These are phyloP conservation scores for Parambassis ranga DNA, from an alignment of 2,797 vertebrate genomes.

Conservation along the genomic window DNA sequence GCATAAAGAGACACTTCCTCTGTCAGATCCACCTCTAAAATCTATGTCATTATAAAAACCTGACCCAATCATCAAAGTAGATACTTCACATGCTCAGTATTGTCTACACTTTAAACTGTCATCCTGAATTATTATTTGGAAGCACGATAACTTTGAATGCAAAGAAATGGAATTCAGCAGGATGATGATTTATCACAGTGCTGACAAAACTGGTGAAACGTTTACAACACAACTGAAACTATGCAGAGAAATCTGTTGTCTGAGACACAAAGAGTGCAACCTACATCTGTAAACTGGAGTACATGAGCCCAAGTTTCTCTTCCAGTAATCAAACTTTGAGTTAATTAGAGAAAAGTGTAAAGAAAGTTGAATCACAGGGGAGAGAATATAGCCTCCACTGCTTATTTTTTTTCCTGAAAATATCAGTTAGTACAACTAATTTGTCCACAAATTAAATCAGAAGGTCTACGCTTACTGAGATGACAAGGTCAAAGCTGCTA, in stretches of 20 bases:
- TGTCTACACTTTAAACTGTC: too few species aligned
- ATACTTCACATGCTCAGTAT: too few species aligned
- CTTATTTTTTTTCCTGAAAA: neutral
- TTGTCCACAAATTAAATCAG: constrained; percentile 10
- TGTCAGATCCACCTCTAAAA: too few species aligned
- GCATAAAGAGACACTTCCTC: too few species aligned
- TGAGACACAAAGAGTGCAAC: neutral
- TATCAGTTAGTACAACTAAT: neutral
- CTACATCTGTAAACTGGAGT: neutral
- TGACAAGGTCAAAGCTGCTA: constrained; percentile 13
- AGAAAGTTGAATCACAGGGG: constrained; percentile 24
- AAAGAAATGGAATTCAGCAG: too few species aligned
- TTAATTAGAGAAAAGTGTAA: constrained; percentile 46
- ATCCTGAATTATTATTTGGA: too few species aligned
- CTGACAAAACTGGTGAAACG: neutral
- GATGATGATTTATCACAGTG: too few species aligned
- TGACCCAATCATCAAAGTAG: too few species aligned
- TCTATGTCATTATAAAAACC: too few species aligned
- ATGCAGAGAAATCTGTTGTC: neutral
- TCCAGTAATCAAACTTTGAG: constrained; percentile 34
- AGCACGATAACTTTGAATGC: too few species aligned
- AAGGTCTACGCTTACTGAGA: neutral
- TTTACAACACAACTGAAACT: neutral
- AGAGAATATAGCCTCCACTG: constrained; percentile 9
- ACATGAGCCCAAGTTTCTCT: neutral